Evolutionary conservation across 2,113 vertebrate genomes (phyloP), one percentile per base, ranked within the genome.

Genomic region (Xenopus laevis): DNA sequence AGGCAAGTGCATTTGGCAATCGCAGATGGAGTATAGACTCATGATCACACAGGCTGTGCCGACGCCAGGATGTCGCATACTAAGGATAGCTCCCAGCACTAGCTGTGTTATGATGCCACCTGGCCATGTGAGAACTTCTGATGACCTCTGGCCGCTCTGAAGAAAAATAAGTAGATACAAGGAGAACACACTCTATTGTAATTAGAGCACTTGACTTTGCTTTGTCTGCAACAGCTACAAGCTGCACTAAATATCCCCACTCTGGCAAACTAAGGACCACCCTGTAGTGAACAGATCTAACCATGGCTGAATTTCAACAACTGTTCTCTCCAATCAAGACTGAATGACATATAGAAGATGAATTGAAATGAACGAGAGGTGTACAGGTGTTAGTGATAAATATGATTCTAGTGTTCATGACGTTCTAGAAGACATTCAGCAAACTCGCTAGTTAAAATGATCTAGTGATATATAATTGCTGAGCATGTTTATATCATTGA

Each of bases 181-280:
- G 63, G 23, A 69, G 40, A 45, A 17, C 16, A n/a, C 45, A 30
- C 73, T 45, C 46, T 7, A 20, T 77, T 77, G 74, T 77, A 77
- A 77, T 77, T 77, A 77, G 66, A 77, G 74, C 67, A 77, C 67
- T 77, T 77, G 67, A 69, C 66, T 63, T 64, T 77, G 74, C 74
- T 77, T 77, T 77, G 74, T 77, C 74, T 77, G 74, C 66, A 74
- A 23, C 57, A 61, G 57, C 53, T 46, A 68, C 57, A 45, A 77
- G 66, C 74, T 63, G 46, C 67, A 53, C 74, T 77, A 55, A 55
- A 70, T 77, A 69, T 57, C 59, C 11, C 33, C 50, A 20, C 68
- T 65, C 59, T 60, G 27, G 20, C 72, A 23, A 13, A 65, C 58
- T 40, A 15, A 12, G 55, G 64, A 55, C 55, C 23, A 63, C 62